phyloP scores from a whole-genome alignment of 2,888 invertebrate species.

The Drosophila pegasa region DNA sequence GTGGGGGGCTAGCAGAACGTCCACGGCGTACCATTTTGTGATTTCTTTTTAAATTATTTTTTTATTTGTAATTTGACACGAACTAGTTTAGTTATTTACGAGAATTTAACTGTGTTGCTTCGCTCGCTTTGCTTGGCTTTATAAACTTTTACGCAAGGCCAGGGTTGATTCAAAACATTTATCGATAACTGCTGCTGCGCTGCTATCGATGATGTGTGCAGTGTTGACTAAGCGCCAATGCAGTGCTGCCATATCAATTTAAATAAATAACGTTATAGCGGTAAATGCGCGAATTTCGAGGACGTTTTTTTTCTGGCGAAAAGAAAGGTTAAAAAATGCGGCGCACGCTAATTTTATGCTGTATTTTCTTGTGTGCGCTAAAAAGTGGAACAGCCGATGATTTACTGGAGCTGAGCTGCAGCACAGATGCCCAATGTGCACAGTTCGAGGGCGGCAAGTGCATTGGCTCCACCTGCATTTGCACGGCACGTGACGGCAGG shows the following conservation, averaged over 20 bases:
- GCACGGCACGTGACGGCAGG: slow-evolving; percentile 48
- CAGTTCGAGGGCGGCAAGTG: slow-evolving; percentile 67
- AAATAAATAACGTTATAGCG: slow-evolving; percentile 35
- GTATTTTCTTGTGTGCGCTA: slow-evolving; percentile 2
- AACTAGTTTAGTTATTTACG: slow-evolving; percentile 43
- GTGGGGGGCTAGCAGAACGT: slow-evolving; percentile 90
- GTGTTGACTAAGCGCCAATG: slow-evolving; percentile 6
- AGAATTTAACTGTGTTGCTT: slow-evolving; percentile 45
- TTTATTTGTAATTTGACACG: slow-evolving; percentile 14
- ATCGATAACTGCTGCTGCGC: slow-evolving; percentile 16
- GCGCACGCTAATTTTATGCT: slow-evolving; percentile 1
- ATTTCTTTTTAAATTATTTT: slow-evolving; percentile 31
- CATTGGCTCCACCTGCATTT: slow-evolving; percentile 61
- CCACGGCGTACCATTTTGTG: slow-evolving; percentile 90
- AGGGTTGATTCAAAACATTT: slow-evolving; percentile 2
- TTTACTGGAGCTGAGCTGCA: slow-evolving; percentile 75
- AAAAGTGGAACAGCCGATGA: slow-evolving; percentile 42
- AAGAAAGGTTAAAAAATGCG: slow-evolving; percentile 33
- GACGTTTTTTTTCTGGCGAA: not conserved
- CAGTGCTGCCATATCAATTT: slow-evolving; percentile 20
- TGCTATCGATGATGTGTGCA: slow-evolving; percentile 9
- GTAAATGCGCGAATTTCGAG: slow-evolving; percentile 35
- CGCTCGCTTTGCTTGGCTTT: slow-evolving; percentile 40
- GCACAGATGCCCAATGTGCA: slow-evolving; percentile 62
- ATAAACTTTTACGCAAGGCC: slow-evolving; percentile 37